Conservation (phyloP, 2,888 invertebrate species). For the Thymelicus sylvestris region DNA sequence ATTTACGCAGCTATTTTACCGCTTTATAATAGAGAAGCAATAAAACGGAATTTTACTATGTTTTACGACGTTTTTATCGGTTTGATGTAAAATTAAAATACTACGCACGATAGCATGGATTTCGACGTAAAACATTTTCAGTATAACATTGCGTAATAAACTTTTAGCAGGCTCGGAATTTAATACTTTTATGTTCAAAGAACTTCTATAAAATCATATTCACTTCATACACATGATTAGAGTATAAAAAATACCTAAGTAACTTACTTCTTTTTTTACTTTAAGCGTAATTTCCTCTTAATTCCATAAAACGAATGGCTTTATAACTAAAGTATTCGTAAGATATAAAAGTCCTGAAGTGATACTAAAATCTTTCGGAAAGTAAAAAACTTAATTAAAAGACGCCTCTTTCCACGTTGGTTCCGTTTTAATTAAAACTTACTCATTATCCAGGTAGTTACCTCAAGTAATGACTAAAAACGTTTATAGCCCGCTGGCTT, state of each 20-base stretch:
- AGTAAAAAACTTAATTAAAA: conserved; percentile 13
- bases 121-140: conserved; percentile 2
- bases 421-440: conserved; percentile 1
- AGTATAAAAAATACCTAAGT: too few species aligned
- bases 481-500: neutral
- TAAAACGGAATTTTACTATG: conserved; percentile 27
- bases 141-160: neutral
- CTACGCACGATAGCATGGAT: neutral
- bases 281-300: too few species aligned
- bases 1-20: conserved; percentile 25
- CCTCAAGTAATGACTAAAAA: neutral
- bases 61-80: conserved; percentile 26
- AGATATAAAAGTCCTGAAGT: conserved; percentile 2
- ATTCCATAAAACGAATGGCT: too few species aligned
- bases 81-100: conserved; percentile 11
- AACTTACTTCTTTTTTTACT: too few species aligned
- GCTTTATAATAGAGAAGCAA: conserved; percentile 15
- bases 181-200: neutral
- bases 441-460: neutral
- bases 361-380: conserved; percentile 9
- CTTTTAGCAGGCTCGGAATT: neutral
- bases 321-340: conserved; percentile 4
- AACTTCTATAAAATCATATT: neutral
- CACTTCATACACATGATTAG: neutral
- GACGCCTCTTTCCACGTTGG: conserved; percentile 4